Conservation (phyloP, 2,888 invertebrate genomes). For the Ophioninae sp. region DNA sequence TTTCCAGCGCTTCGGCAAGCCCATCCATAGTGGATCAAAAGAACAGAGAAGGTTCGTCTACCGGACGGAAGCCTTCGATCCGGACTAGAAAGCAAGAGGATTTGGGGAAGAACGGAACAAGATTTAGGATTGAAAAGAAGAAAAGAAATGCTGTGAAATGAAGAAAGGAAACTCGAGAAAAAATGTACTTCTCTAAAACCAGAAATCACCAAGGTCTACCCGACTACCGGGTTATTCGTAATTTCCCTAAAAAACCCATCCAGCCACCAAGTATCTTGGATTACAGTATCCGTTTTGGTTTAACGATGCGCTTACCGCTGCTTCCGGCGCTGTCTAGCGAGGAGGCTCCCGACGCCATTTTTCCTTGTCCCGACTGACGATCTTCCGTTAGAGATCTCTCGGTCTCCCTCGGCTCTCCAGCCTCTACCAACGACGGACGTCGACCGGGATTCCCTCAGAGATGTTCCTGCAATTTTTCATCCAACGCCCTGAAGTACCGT, state of each 20-base stretch:
- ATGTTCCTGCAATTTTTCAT: constrained; percentile 75
- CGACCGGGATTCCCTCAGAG: constrained; percentile 71
- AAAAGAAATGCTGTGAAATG: neutral
- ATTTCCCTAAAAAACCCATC: neutral
- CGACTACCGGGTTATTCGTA: too few relatives aligned
- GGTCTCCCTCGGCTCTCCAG: neutral
- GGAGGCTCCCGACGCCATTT: constrained; percentile 90
- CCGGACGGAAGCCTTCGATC: neutral
- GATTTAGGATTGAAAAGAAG: neutral
- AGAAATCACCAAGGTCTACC: neutral
- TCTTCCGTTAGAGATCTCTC: constrained; percentile 7
- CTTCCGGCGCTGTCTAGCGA: constrained; percentile 90
- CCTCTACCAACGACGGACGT: constrained; percentile 68
- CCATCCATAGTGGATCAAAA: constrained; percentile 51
- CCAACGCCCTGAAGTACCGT: constrained; percentile 65
- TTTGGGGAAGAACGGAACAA: neutral
- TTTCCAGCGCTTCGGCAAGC: constrained; percentile 66
- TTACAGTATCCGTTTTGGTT: neutral
- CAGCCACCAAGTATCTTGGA: neutral
- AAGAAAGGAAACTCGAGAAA: neutral
- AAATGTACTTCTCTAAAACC: neutral
- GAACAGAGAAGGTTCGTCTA: constrained; percentile 1
- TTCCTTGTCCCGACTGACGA: neutral
- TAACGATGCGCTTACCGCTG: constrained; percentile 83
- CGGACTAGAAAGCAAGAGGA: neutral